Conservation (phyloP, 2,797 vertebrate species). For the Protonibea diacanthus region DNA sequence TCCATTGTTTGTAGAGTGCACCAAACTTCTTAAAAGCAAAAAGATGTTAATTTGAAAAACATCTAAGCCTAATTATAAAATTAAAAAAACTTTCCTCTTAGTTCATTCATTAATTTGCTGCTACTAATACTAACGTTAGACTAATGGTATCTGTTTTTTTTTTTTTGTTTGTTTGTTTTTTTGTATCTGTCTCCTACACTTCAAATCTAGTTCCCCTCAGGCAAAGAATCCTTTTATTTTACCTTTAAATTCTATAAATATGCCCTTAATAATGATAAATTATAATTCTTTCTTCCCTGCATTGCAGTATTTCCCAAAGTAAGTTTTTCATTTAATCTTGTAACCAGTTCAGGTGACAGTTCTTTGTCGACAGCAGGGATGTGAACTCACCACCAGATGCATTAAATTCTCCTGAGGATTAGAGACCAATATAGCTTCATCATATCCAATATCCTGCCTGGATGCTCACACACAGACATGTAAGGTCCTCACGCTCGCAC, state of each 20-base stretch:
- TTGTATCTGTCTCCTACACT: background rate
- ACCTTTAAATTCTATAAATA: background rate
- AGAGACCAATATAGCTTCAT: conserved; percentile 63
- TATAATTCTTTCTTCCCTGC: background rate
- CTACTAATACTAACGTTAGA: background rate
- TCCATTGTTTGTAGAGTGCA: too few species aligned
- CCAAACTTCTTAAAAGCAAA: too few species aligned
- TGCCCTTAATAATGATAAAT: too few species aligned
- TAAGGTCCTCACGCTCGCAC: conserved; percentile 1
- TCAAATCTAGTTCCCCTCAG: background rate
- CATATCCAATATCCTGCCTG: conserved; percentile 69
- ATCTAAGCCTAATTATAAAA: too few species aligned
- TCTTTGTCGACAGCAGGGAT: conserved; percentile 22
- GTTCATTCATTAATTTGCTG: too few species aligned
- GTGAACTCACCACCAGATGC: conserved; percentile 50
- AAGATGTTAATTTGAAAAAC: too few species aligned
- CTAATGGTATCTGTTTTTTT: too few species aligned
- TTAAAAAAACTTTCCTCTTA: too few species aligned
- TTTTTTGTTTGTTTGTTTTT: too few species aligned
- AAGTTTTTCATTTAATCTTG: conserved; percentile 8
- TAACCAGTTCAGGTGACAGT: conserved; percentile 22
- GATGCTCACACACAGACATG: conserved; percentile 44
- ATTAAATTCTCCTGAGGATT: conserved; percentile 51
- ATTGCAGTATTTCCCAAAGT: conserved; percentile 23
- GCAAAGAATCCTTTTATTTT: background rate